A percentile compares a stretch with the other conserved stretches of the same genome.
Evolutionary conservation across 2,888 invertebrate genomes (phyloP).

Genomic region (Metallyticus violacea): DNA sequence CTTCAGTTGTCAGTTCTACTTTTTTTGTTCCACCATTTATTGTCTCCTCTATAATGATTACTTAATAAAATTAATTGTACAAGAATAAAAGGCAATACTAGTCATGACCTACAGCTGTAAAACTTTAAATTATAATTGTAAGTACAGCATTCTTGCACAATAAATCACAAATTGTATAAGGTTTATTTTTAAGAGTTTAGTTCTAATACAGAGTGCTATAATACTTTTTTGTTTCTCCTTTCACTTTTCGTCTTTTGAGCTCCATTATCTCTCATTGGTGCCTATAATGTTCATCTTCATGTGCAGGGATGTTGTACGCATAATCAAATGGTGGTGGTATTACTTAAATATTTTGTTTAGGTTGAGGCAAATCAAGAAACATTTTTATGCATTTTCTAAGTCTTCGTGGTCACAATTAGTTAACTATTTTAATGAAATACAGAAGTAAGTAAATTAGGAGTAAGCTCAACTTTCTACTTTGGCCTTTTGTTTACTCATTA

Average conservation of each 20-base stretch:
- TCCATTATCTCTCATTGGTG: too few species aligned
- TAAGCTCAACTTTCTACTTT: neutral
- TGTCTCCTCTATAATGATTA: neutral
- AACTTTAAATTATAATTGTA: neutral
- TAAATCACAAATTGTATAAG: too few species aligned
- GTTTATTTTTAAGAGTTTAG: too few species aligned
- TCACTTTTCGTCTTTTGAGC: too few species aligned
- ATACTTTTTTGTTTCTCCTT: neutral
- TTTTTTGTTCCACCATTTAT: neutral
- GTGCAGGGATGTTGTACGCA: neutral
- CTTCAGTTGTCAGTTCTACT: neutral
- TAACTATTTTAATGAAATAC: neutral
- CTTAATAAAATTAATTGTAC: neutral
- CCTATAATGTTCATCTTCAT: neutral
- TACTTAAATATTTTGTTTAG: neutral
- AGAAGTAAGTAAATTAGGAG: neutral
- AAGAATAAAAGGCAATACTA: neutral
- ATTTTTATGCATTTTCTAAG: neutral
- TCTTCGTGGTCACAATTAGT: neutral
- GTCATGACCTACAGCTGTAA: neutral
- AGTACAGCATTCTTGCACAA: neutral
- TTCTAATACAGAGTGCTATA: neutral
- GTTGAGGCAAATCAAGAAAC: neutral
- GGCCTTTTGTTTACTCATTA: neutral
- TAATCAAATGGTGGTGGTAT: neutral